Percentiles rank a stretch among this genome's conserved stretches.
Conservation (phyloP, 2,113 vertebrate species). For the Clarias batrachus region DNA sequence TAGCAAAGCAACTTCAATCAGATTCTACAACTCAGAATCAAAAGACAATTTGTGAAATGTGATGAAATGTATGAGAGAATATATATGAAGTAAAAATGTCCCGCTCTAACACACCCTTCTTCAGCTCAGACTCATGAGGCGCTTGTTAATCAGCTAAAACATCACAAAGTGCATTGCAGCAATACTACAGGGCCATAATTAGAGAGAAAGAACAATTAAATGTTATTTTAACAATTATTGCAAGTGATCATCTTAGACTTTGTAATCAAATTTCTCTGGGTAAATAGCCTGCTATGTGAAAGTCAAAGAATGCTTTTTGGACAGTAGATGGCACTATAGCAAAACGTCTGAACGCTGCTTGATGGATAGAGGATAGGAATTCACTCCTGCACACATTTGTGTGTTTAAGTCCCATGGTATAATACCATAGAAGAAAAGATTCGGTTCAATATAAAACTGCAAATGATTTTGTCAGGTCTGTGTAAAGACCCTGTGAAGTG, state of each 20-base stretch:
- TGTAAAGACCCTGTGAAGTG: neutral
- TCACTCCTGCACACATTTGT: neutral
- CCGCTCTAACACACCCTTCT: neutral
- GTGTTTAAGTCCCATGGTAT: neutral
- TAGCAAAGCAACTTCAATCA: too few species aligned
- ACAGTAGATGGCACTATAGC: conserved; percentile 49
- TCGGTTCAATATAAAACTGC: neutral
- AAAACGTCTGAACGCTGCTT: neutral
- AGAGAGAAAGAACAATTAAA: neutral
- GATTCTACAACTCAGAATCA: too few species aligned
- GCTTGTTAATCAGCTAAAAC: neutral
- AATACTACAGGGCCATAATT: neutral
- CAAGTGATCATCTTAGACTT: neutral
- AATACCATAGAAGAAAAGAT: neutral
- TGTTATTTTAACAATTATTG: neutral
- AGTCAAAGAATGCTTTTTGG: neutral
- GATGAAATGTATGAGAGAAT: too few species aligned
- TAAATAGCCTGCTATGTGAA: neutral
- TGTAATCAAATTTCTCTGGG: neutral
- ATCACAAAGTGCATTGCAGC: neutral
- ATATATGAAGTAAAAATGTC: too few species aligned
- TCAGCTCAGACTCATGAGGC: neutral
- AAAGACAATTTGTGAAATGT: too few species aligned
- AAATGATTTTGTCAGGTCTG: neutral
- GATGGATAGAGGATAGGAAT: neutral